phyloP scores from a whole-genome alignment of 2,888 invertebrate genomes.

The Microctonus brassicae region DNA sequence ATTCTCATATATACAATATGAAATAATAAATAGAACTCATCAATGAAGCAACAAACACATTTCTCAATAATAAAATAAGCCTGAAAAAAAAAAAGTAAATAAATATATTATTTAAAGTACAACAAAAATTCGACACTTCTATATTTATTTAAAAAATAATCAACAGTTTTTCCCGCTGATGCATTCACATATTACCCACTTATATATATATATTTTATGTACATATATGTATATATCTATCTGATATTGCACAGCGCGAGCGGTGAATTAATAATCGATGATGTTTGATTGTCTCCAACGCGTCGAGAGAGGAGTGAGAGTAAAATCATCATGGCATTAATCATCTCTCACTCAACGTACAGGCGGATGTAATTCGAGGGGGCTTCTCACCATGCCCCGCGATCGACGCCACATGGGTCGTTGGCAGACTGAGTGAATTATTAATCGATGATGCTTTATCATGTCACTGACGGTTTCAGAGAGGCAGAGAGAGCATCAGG shows the following conservation, averaged over 20 bases:
- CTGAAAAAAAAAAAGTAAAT: too few relatives aligned
- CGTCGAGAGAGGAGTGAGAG: neutral
- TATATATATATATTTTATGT: neutral
- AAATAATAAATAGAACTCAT: too few relatives aligned
- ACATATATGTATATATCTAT: neutral
- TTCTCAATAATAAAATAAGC: too few relatives aligned
- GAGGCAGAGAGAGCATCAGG: neutral
- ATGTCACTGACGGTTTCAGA: conserved; percentile 23
- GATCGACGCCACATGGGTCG: conserved; percentile 38
- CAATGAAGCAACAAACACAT: too few relatives aligned
- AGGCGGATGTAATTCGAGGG: conserved; percentile 33
- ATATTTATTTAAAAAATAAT: neutral
- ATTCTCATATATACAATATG: neutral
- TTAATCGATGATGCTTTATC: conserved; percentile 39
- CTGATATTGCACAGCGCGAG: neutral
- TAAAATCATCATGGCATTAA: conserved; percentile 34
- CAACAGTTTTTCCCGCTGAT: neutral
- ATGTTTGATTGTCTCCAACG: conserved; percentile 5
- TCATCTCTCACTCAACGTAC: conserved; percentile 20
- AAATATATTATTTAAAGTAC: too few relatives aligned
- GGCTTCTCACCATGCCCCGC: conserved; percentile 3
- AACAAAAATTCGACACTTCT: too few relatives aligned
- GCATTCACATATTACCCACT: neutral
- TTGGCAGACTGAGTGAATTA: conserved; percentile 37
- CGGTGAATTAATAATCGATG: conserved; percentile 19